phyloP scores from a whole-genome alignment of 2,888 invertebrate genomes.

The Rambutsinella grinnellia region DNA sequence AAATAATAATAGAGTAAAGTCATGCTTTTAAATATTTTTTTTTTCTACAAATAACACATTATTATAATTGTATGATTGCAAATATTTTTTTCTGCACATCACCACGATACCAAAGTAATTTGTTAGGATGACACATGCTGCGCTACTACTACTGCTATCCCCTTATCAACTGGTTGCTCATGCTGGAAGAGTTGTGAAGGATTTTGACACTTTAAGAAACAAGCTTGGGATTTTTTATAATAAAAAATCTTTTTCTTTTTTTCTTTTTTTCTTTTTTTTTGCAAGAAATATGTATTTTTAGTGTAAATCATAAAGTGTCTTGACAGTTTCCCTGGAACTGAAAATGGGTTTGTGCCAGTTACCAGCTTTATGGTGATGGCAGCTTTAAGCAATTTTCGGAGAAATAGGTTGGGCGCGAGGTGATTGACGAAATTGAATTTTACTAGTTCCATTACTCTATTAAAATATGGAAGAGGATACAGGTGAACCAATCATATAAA shows the following conservation, averaged over 20 bases:
- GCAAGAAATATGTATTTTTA: neutral
- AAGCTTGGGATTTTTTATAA: neutral
- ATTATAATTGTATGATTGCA: neutral
- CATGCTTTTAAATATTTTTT: conserved; percentile 1
- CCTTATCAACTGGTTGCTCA: neutral
- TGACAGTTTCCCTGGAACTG: neutral
- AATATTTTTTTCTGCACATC: neutral
- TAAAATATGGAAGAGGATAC: no score
- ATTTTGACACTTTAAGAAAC: no score
- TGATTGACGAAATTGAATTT: no score
- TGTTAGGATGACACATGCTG: conserved; percentile 49
- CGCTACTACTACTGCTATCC: conserved; percentile 3
- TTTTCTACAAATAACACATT: neutral
- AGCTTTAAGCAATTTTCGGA: neutral
- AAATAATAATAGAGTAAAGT: neutral
- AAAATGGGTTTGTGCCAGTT: neutral
- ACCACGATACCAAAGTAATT: conserved; percentile 14
- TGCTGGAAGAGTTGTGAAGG: no score
- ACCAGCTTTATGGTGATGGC: neutral
- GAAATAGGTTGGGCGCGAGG: no score
- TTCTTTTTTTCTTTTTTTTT: neutral
- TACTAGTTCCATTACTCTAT: no score
- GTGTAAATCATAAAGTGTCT: neutral
- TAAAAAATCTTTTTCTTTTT: neutral
- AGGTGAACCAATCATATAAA: no score